Evolutionary conservation across 2,888 invertebrate species (phyloP).

Genomic region (Dolichomitus sp.): DNA sequence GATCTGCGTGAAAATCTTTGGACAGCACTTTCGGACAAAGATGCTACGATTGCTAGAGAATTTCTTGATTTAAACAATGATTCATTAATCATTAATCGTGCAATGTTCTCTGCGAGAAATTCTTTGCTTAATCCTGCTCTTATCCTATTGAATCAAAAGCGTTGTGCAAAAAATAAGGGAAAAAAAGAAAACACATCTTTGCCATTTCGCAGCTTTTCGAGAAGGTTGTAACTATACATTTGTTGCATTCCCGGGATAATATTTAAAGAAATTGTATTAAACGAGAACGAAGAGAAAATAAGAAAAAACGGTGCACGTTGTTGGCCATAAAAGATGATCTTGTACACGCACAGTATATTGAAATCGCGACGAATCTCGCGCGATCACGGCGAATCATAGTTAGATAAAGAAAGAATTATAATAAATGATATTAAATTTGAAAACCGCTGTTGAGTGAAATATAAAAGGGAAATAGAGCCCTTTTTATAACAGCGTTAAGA

Average conservation of each 20-base stretch:
- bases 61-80: neutral
- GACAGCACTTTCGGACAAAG: neutral
- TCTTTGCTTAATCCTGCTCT: slow-evolving; percentile 4
- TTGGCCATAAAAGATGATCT: slow-evolving; percentile 30
- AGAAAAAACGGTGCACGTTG: slow-evolving; percentile 21
- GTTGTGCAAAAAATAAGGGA: neutral
- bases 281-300: neutral
- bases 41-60: neutral
- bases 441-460: slow-evolving; percentile 3
- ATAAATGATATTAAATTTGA: slow-evolving; percentile 25
- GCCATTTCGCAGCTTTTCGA: slow-evolving; percentile 12
- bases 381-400: slow-evolving; percentile 40
- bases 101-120: slow-evolving; percentile 9
- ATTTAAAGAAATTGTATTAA: slow-evolving; percentile 22
- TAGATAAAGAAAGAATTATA: slow-evolving; percentile 41
- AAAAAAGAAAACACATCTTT: slow-evolving; percentile 17
- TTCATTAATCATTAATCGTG: slow-evolving; percentile 15
- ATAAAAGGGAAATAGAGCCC: slow-evolving; percentile 3
- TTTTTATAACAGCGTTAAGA: neutral
- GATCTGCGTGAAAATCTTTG: slow-evolving; percentile 45
- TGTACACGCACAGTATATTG: slow-evolving; percentile 55
- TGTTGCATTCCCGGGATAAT: slow-evolving; percentile 48
- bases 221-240: slow-evolving; percentile 14
- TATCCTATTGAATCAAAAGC: neutral
- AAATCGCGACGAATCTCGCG: slow-evolving; percentile 30